Evolutionary conservation across 2,797 vertebrate species (phyloP).

Genomic region (Prunella strophiata): DNA sequence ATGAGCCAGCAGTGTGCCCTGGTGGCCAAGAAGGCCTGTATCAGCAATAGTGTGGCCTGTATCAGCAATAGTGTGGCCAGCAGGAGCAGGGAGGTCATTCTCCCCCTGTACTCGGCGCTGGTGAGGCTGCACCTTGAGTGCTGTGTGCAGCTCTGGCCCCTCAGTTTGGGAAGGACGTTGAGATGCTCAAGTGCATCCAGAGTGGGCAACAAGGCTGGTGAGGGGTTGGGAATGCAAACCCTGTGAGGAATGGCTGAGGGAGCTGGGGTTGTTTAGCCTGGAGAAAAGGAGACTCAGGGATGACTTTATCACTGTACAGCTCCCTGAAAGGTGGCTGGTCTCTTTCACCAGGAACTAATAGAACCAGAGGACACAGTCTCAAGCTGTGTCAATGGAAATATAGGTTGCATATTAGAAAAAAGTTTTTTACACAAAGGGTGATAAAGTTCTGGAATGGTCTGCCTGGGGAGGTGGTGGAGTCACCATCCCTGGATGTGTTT

Average conservation of each 20-base stretch:
- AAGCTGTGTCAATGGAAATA: background rate
- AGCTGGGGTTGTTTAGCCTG: background rate
- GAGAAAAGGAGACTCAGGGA: background rate
- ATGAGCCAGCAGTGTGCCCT: background rate
- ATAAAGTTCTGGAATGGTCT: background rate
- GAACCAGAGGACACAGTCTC: background rate
- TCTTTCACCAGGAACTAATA: background rate
- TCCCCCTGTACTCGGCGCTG: background rate
- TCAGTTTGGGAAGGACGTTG: background rate
- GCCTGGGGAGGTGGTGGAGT: background rate
- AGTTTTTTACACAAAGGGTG: background rate
- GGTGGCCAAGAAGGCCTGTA: background rate
- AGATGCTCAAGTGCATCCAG: fast-evolving
- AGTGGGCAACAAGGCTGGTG: background rate
- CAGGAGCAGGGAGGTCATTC: background rate
- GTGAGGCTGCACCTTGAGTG: background rate
- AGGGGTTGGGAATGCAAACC: background rate
- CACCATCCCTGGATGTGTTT: background rate
- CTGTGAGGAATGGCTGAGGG: background rate
- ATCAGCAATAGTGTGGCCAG: background rate
- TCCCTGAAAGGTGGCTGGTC: background rate
- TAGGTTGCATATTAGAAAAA: background rate
- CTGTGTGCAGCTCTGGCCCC: background rate
- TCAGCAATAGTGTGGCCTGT: background rate
- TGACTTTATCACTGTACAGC: background rate